Evolutionary conservation across 2,888 invertebrate genomes (phyloP), one percentile per base, ranked within the genome.

Genomic region (Hypercompe scribonia): DNA sequence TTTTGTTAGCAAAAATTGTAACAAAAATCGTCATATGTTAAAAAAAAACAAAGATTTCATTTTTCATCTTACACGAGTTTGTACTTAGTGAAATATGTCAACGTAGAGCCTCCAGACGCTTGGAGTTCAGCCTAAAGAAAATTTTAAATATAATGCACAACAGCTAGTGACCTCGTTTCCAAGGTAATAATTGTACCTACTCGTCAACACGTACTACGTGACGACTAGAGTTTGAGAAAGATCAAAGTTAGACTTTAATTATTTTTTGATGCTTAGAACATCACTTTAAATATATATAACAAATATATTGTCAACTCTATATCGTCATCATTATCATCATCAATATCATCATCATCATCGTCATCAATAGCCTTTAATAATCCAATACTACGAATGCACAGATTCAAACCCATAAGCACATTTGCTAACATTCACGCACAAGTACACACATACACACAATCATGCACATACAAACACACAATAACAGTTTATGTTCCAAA

Each of bases 61-160:
- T 54, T 31, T 54, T 66, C 66, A 18, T 4, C n/a, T 42, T 28
- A 66, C 42, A 66, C 15, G 61, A 31, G 7, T 61, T 31, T 61
- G 2, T 61, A 61, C 61, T 61, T 61, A 31, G 61, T 61, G 18
- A 31, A 31, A 61, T 61, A 61, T 70, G 71, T 75, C 70, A 74
- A 0, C 34, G 42, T 24, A 75, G n/a, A 66, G 42, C 21, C 33
- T 39, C 61, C 34, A 24, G 61, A 42, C 65, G 42, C 39, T 34
- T 36, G 36, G 31, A 33, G 66, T 71, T 74, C 68, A 39, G 42
- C n/a, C 61, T 54, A 21, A 80, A 78, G 69, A 82, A 75, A 74
- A 70, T 63, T 61, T 71, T 73, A 68, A 74, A 76, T 54, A 75
- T 78, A 75, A 84, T 73, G 34, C 75, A 69, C 31, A 71, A 65